Base-by-base conservation (phyloP, 2,888 invertebrate genomes). In the Zele albiditarsus region DNA sequence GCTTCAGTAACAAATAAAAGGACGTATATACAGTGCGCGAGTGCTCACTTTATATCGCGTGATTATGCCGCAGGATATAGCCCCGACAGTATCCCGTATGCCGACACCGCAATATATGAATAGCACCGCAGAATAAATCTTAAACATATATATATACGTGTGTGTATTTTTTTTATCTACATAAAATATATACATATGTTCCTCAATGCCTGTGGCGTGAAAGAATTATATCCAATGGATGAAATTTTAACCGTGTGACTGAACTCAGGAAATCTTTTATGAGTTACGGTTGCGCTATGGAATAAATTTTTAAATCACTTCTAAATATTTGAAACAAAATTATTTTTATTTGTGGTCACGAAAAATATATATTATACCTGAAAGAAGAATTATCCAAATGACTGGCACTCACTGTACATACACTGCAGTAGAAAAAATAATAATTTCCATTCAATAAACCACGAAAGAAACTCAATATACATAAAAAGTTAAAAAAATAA, bases 1-100 rank as follows among this genome's bases (percentile, higher is more conserved):
- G 57, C 68, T 31, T 77, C 28, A 73, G 68, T 71, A 75, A 68
- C 65, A 75, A 78, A 78, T 77, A 77, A 78, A 77, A 78, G 65
- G n/a, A 66, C 16, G 33, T 20, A 33, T 60, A 60, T 28, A 60
- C 14, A 28, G 16, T 27, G 8, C 27, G 12, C n/a, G 62, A 63
- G 20, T 33, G 16, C 60, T 60, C 60, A 60, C 25, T 28, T 60
- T 53, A 25, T 60, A 60, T 28, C 60, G 6, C 60, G 60, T 28
- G 28, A 28, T 60, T 60, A 60, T 60, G 60, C 60, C 60, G 27
- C 60, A 31, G 33, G 33, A 63, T 33, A 63, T 33, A n/a, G 33
- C 31, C n/a, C 33, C 33, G 20, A 38, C 63, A 63, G 33, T 38
- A 20, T 63, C 63, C 33, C 63, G 60, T 63, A 63, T 23, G 33